These are phyloP conservation scores for Masnerella sp. DNA, from an alignment of 2,888 invertebrate species.

Conservation along the genomic window DNA sequence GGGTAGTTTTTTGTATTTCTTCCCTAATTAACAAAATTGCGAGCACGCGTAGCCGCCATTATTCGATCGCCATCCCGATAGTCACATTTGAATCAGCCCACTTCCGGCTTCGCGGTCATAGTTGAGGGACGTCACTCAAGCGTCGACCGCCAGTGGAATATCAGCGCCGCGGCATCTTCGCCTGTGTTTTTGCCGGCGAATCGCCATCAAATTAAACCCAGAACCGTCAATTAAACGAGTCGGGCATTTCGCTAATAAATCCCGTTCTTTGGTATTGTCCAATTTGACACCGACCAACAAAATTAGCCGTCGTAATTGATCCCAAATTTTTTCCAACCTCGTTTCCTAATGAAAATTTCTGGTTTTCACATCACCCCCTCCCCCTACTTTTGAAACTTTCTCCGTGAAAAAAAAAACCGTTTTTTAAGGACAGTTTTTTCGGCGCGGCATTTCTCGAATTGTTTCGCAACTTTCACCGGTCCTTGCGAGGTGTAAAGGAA, in stretches of 20 bases:
- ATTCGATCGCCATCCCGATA: conserved; percentile 44
- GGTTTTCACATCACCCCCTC: conserved; percentile 37
- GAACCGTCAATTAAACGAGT: conserved; percentile 42
- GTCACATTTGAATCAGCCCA: conserved; percentile 34
- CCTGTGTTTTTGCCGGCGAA: conserved; percentile 18
- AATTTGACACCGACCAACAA: conserved; percentile 7
- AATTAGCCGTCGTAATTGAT: conserved; percentile 22
- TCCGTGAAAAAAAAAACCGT: conserved; percentile 24
- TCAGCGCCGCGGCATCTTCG: conserved; percentile 52
- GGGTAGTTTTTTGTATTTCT: too few species aligned
- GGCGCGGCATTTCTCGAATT: conserved; percentile 67
- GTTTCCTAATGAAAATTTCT: conserved; percentile 20
- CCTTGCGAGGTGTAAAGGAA: conserved; percentile 56
- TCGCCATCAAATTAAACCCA: conserved; percentile 40
- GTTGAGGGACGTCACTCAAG: conserved; percentile 52
- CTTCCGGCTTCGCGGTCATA: conserved; percentile 51
- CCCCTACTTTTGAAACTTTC: conserved; percentile 43
- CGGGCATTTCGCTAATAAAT: conserved; percentile 23
- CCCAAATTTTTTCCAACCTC: too few species aligned
- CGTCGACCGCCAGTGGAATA: conserved; percentile 38
- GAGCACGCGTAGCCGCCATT: conserved; percentile 50
- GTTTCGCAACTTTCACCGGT: conserved; percentile 73
- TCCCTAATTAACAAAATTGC: too few species aligned
- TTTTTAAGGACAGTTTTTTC: conserved; percentile 45
- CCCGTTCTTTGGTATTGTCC: too few species aligned